Conservation (phyloP, 2,888 invertebrate genomes). For the Ophion obscuratus region DNA sequence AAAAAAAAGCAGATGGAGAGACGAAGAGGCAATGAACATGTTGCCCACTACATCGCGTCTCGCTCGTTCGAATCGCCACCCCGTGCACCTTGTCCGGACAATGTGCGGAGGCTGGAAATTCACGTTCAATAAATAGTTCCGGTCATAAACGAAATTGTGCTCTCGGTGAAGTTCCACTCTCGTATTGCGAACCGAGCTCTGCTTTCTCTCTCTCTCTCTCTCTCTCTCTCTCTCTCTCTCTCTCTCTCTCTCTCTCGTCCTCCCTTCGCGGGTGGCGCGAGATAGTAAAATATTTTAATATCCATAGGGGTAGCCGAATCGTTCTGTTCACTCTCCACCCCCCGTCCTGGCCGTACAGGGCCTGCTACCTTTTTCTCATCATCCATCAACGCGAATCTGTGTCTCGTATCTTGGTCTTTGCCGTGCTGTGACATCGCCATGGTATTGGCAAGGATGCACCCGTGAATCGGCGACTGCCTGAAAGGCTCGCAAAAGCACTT, state of each 20-base stretch:
- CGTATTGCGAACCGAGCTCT: background rate
- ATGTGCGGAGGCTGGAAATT: constrained; percentile 61
- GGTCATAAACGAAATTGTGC: constrained; percentile 69
- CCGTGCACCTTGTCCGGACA: constrained; percentile 38
- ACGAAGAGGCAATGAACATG: constrained; percentile 5
- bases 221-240: background rate
- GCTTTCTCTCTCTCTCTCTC: background rate
- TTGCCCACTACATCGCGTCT: constrained; percentile 8
- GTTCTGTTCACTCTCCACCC: background rate
- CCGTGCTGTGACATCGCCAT: background rate
- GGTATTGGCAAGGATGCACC: background rate
- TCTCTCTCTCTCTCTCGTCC: background rate
- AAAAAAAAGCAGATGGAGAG: constrained; percentile 7
- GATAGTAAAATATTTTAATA: constrained; percentile 62
- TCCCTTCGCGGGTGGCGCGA: background rate
- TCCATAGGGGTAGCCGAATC: constrained; percentile 31
- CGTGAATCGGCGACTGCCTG: background rate
- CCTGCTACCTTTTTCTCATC: background rate
- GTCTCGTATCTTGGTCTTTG: constrained; percentile 48
- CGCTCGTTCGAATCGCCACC: constrained; percentile 19
- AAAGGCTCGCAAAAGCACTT: background rate
- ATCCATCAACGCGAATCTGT: constrained; percentile 21
- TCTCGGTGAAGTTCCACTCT: constrained; percentile 53
- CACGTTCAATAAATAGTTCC: constrained; percentile 68
- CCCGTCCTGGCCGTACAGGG: background rate